These are phyloP conservation scores for Rhynchonycteris naso DNA, from an alignment of 2,797 vertebrate genomes.

Conservation along the genomic window DNA sequence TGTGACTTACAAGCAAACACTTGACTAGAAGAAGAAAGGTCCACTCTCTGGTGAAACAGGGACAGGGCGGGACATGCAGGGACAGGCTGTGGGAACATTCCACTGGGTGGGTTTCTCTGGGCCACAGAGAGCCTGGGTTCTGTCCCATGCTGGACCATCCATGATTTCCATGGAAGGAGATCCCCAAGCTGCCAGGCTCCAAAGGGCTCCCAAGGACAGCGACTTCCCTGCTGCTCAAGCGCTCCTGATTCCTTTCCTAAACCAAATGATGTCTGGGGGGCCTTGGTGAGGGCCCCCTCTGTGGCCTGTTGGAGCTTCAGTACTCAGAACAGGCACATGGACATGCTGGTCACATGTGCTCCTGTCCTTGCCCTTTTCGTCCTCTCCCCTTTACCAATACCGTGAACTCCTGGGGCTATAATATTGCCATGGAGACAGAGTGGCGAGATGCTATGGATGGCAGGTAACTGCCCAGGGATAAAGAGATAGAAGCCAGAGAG, in stretches of 20 bases:
- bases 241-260: not conserved
- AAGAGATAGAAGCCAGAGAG: not conserved
- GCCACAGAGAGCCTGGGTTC: not conserved
- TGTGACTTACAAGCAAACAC: not conserved
- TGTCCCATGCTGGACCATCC: not conserved
- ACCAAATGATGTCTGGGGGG: not conserved
- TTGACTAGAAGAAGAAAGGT: not conserved
- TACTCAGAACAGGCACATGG: not conserved
- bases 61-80: not conserved
- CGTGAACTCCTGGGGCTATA: not conserved
- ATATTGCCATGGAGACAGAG: constrained; percentile 56
- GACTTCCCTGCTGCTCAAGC: not conserved
- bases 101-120: not conserved
- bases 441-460: not conserved
- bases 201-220: not conserved
- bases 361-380: constrained; percentile 44
- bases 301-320: not conserved
- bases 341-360: not conserved
- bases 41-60: not conserved
- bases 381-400: not conserved
- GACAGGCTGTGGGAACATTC: not conserved
- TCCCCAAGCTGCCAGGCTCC: not conserved
- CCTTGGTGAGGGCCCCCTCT: not conserved
- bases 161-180: not conserved
- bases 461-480: not conserved